Conservation (phyloP, 2,888 invertebrate genomes). For the Sphaeridia pumilis region DNA sequence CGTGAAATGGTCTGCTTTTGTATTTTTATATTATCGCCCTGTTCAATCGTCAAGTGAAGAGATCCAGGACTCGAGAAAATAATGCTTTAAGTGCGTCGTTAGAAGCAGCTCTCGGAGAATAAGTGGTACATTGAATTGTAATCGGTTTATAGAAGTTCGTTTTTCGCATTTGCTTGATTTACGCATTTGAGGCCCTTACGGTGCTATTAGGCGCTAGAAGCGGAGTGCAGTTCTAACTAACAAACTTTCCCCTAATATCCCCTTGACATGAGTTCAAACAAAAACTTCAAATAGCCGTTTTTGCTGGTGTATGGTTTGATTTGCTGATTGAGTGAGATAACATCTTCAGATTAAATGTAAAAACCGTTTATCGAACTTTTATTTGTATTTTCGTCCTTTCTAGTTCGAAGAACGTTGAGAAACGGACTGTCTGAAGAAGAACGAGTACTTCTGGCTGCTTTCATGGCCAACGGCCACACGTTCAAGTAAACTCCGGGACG, state of each 20-base stretch:
- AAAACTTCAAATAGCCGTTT: no score
- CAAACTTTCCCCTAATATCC: no score
- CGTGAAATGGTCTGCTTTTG: conserved; percentile 13
- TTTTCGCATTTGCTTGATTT: neutral
- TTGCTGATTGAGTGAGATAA: neutral
- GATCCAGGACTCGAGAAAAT: conserved; percentile 65
- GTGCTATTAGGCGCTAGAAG: neutral
- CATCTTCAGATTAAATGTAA: neutral
- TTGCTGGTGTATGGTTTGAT: neutral
- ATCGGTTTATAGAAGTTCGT: no score
- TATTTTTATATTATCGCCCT: conserved; percentile 13
- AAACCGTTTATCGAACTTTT: neutral
- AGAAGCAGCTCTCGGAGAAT: conserved; percentile 26
- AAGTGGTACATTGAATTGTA: no score
- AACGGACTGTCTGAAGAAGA: conserved; percentile 71
- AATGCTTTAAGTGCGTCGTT: conserved; percentile 39
- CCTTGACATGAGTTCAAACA: neutral
- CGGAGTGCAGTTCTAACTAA: no score
- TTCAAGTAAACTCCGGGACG: conserved; percentile 1
- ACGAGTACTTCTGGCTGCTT: conserved; percentile 59
- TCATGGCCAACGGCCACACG: conserved; percentile 24
- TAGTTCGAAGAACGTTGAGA: conserved; percentile 69
- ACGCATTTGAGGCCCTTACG: neutral
- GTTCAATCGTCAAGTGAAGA: conserved; percentile 48
- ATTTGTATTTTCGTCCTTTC: conserved; percentile 37